phyloP scores from a whole-genome alignment of 2,797 vertebrate genomes.

The Oceanodroma leucorhoa region DNA sequence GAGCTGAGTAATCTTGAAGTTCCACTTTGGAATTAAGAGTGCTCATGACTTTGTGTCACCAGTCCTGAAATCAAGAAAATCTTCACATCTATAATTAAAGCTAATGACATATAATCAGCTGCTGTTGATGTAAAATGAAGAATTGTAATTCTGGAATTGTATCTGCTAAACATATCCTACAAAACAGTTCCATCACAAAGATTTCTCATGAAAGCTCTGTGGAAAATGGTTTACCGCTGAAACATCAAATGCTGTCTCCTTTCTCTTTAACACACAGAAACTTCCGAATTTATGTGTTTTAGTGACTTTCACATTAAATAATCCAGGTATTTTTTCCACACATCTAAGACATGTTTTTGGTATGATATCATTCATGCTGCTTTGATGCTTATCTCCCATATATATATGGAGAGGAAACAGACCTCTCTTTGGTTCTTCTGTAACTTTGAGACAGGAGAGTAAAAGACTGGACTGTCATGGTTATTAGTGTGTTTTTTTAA shows the following conservation, averaged over 20 bases:
- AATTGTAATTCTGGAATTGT: neutral
- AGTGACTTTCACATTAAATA: neutral
- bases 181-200: neutral
- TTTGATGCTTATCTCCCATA: neutral
- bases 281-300: neutral
- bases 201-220: neutral
- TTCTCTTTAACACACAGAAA: neutral
- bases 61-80: neutral
- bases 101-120: neutral
- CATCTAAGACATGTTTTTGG: neutral
- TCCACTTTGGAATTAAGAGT: neutral
- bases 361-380: neutral
- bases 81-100: neutral
- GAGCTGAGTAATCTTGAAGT: neutral
- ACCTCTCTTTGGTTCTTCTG: neutral
- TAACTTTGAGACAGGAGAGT: neutral
- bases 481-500: neutral
- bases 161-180: neutral
- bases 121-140: neutral
- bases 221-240: rapidly evolving
- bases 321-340: neutral
- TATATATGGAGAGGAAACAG: neutral
- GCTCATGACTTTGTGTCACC: neutral
- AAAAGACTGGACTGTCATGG: neutral
- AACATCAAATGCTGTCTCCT: neutral